Percentiles rank a stretch among this genome's conserved stretches.
Evolutionary conservation across 1,140 invertebrate species (phyloP).

Genomic region (Anastatus disparis): DNA sequence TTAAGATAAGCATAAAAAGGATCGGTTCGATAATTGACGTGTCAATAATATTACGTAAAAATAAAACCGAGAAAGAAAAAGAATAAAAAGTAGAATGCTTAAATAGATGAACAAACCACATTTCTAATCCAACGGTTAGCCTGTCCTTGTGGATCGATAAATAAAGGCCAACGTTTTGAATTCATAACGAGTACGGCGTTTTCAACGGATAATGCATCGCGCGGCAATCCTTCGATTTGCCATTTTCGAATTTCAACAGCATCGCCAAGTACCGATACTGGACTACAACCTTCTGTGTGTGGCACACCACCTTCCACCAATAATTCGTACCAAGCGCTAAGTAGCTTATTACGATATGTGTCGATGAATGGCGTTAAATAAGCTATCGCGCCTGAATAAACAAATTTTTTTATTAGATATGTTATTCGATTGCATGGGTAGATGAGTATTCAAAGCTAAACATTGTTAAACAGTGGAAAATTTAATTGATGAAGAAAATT

Average conservation of each 20-base stretch:
- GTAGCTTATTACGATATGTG: constrained; percentile 62
- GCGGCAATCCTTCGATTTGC: constrained; percentile 77
- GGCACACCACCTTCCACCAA: constrained; percentile 59
- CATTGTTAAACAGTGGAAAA: too few relatives aligned
- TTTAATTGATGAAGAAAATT: too few relatives aligned
- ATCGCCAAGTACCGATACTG: constrained; percentile 72
- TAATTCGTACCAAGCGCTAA: constrained; percentile 53
- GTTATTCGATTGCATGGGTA: too few relatives aligned
- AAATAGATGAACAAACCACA: constrained; percentile 65
- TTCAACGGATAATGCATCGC: constrained; percentile 75
- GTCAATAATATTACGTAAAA: too few relatives aligned
- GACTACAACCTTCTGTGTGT: constrained; percentile 69
- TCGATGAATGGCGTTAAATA: constrained; percentile 77
- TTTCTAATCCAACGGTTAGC: constrained; percentile 80
- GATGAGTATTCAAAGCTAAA: too few relatives aligned
- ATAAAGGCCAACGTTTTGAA: constrained; percentile 73
- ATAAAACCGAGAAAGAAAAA: constrained; percentile 13
- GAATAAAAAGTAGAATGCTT: too few relatives aligned
- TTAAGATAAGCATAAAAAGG: too few relatives aligned
- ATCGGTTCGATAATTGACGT: too few relatives aligned
- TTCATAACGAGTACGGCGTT: constrained; percentile 75
- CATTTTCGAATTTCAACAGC: constrained; percentile 72
- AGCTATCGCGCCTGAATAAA: constrained; percentile 77
- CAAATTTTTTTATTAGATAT: too few relatives aligned
- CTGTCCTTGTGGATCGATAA: constrained; percentile 79